These are phyloP conservation scores for Drosophila serrata DNA, from an alignment of 1,140 invertebrate genomes.

Conservation along the genomic window DNA sequence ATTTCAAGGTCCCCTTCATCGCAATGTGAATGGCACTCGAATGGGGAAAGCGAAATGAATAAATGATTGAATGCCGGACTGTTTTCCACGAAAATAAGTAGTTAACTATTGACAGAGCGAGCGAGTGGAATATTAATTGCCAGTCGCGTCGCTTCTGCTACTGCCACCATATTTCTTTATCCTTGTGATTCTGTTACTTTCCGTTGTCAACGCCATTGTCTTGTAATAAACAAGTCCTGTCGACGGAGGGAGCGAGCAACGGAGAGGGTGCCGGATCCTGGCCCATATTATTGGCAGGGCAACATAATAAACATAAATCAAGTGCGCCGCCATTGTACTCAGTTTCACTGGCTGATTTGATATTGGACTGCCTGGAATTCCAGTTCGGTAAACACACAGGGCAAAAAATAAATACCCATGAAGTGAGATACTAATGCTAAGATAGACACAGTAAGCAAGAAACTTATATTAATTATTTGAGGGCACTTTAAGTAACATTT, in stretches of 20 bases:
- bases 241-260: not conserved
- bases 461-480: not conserved
- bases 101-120: constrained; percentile 50
- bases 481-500: no score
- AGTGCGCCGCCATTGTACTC: constrained; percentile 64
- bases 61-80: constrained; percentile 66
- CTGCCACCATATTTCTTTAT: constrained; percentile 53
- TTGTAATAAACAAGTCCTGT: constrained; percentile 61
- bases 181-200: constrained; percentile 21
- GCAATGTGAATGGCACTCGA: constrained; percentile 49
- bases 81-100: constrained; percentile 48
- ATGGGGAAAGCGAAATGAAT: constrained; percentile 58
- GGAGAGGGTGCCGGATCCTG: not conserved
- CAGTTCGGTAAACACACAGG: constrained; percentile 12
- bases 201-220: constrained; percentile 76
- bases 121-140: constrained; percentile 58
- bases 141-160: constrained; percentile 22
- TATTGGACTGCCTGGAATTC: constrained; percentile 29
- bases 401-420: not conserved
- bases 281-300: constrained; percentile 65
- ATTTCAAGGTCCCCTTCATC: constrained; percentile 53
- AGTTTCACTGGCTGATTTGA: constrained; percentile 28
- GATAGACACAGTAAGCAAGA: not conserved
- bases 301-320: constrained; percentile 82
- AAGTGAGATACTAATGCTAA: not conserved